Conservation (phyloP, 2,113 vertebrate genomes). For the Rhinopithecus roxellana region DNA sequence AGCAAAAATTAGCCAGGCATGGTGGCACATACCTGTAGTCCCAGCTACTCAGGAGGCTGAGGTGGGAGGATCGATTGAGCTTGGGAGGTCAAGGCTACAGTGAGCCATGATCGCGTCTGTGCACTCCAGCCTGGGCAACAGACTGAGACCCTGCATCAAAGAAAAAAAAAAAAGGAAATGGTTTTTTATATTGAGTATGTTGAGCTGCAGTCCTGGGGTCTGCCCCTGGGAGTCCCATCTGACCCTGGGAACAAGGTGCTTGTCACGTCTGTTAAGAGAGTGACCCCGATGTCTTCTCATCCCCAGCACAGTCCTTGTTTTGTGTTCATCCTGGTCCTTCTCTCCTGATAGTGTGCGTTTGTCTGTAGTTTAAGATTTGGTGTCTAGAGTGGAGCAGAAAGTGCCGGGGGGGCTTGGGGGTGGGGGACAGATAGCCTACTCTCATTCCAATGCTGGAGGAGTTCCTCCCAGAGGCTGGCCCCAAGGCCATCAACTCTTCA, state of each 20-base stretch:
- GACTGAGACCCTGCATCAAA: no score
- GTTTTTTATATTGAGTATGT: background rate
- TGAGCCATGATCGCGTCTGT: no score
- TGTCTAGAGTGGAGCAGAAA: background rate
- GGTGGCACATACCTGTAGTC: no score
- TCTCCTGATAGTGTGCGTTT: background rate
- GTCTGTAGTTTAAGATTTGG: background rate
- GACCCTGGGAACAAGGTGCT: background rate
- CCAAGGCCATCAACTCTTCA: background rate
- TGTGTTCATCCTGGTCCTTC: background rate
- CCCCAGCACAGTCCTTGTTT: background rate
- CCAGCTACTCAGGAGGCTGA: no score
- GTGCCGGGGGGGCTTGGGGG: background rate
- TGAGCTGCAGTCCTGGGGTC: background rate
- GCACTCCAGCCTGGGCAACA: no score
- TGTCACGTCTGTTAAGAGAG: background rate
- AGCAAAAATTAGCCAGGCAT: no score
- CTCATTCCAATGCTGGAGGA: accelerated
- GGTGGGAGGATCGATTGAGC: no score
- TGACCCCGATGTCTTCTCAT: background rate
- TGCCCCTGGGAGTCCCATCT: background rate
- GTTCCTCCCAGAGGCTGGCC: background rate
- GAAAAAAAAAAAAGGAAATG: no score
- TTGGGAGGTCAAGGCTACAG: no score
- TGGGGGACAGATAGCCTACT: accelerated